Evolutionary conservation across 2,888 invertebrate genomes (phyloP), one percentile per base, ranked within the genome.

Genomic region (Eristalis arbustorum): DNA sequence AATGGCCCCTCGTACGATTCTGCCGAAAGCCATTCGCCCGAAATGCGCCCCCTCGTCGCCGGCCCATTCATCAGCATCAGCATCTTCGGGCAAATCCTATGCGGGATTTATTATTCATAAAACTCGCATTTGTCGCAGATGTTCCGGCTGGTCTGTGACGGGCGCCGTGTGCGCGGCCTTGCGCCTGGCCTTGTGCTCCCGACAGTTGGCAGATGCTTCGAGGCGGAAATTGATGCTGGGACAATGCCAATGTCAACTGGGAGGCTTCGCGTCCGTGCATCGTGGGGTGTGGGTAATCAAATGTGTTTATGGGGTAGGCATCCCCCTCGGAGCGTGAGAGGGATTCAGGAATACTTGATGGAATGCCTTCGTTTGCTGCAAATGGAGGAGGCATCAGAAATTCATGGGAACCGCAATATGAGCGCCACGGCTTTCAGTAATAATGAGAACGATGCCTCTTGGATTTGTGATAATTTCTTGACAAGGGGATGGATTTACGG

Each of bases 71-170:
- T 63, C 37, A 4, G 11, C 34, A 34, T 63, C 63, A 73, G 73
- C 31, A 56, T 23, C 49, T 34, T 59, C 31, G 11, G 31, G 1
- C 25, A 56, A 14, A 75, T 59, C 31, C 57, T 25, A 25, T 57
- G 56, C 18, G 42, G 42, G 59, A 75, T 75, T 67, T 75, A 75
- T 66, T 75, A 67, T 75, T 75, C 75, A 75, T 75, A 67, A 61
- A 67, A 75, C 40, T 40, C 59, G 13, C 64, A 75, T 61, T 28
- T 71, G 71, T 59, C 66, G 13, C 37, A 62, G 71, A 71, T 62
- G n/a, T 8, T 40, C 10, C 23, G 28, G 11, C 59, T 34, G 10
- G 28, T 74, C 42, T 57, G 67, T 66, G 66, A 59, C 40, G 66
- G 57, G 61, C 25, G 5, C 14, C 22, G 25, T 22, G 62, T 72